Conservation (phyloP, 35 echinoderm and acorn worm genomes). For the Nesometra sesokonis region DNA sequence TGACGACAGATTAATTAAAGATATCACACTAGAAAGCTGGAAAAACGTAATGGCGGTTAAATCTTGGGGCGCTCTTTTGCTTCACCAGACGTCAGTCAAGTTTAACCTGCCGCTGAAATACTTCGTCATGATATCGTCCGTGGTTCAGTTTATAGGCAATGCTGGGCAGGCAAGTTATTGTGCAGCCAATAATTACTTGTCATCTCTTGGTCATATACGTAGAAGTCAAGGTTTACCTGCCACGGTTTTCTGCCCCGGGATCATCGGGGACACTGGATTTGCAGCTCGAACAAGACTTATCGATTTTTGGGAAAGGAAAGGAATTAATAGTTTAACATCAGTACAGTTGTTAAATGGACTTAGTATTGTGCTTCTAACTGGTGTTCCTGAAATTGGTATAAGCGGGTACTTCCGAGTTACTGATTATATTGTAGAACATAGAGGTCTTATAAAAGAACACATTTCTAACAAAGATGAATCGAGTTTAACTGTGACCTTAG, state of each 20-base stretch:
- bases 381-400: background rate
- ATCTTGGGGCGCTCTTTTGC: slow-evolving; percentile 44
- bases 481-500: slow-evolving; percentile 33
- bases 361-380: slow-evolving; percentile 5
- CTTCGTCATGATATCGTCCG: slow-evolving; percentile 49
- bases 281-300: slow-evolving; percentile 32
- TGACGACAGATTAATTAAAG: slow-evolving; percentile 18
- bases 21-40: slow-evolving; percentile 18
- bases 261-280: slow-evolving; percentile 44
- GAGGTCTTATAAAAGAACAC: background rate
- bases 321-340: slow-evolving; percentile 29
- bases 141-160: slow-evolving; percentile 40
- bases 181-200: slow-evolving; percentile 49
- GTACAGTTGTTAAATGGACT: slow-evolving; percentile 13
- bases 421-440: slow-evolving; percentile 8
- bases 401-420: background rate
- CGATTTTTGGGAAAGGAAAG: slow-evolving; percentile 21
- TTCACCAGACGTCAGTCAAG: slow-evolving; percentile 46
- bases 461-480: background rate
- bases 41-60: slow-evolving; percentile 28
- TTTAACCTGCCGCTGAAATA: slow-evolving; percentile 20
- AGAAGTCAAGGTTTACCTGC: slow-evolving; percentile 28
- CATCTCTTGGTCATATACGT: slow-evolving; percentile 15
- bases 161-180: slow-evolving; percentile 58
- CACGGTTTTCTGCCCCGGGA: slow-evolving; percentile 28